Evolutionary conservation across 1,140 invertebrate genomes (phyloP).

Genomic region (Agrypnia vestita): DNA sequence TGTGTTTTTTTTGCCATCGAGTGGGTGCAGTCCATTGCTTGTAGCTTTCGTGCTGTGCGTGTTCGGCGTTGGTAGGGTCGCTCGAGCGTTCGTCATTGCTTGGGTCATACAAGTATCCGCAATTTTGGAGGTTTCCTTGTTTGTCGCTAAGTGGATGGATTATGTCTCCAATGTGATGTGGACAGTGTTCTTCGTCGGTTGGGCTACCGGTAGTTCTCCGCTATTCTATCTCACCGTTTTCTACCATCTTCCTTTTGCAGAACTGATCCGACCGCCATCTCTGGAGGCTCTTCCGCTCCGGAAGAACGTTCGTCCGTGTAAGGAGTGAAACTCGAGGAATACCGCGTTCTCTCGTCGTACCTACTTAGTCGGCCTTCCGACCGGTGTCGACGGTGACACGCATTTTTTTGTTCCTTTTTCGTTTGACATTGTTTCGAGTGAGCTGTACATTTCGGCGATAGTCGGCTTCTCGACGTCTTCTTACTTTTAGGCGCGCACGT

Average conservation of each 20-base stretch:
- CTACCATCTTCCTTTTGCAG: constrained; percentile 32
- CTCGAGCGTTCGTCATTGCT: background rate
- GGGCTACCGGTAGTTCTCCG: background rate
- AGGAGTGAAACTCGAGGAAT: too few species aligned
- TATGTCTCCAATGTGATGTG: background rate
- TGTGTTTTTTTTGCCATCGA: background rate
- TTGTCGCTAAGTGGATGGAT: background rate
- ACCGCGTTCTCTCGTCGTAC: too few species aligned
- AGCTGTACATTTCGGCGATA: too few species aligned
- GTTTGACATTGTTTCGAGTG: too few species aligned
- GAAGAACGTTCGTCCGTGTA: too few species aligned
- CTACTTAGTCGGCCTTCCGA: too few species aligned
- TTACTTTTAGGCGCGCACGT: too few species aligned
- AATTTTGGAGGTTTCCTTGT: background rate
- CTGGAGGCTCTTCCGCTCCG: background rate
- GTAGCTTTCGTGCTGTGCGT: background rate
- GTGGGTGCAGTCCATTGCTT: background rate
- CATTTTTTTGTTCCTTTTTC: too few species aligned
- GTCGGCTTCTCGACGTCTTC: too few species aligned
- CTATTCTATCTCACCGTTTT: constrained; percentile 16
- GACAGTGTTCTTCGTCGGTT: background rate
- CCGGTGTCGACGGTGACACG: too few species aligned
- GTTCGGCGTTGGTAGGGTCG: background rate
- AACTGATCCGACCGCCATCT: background rate
- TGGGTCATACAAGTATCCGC: background rate